phyloP scores from a whole-genome alignment of 2,113 vertebrate genomes.

The Saccopteryx bilineata region DNA sequence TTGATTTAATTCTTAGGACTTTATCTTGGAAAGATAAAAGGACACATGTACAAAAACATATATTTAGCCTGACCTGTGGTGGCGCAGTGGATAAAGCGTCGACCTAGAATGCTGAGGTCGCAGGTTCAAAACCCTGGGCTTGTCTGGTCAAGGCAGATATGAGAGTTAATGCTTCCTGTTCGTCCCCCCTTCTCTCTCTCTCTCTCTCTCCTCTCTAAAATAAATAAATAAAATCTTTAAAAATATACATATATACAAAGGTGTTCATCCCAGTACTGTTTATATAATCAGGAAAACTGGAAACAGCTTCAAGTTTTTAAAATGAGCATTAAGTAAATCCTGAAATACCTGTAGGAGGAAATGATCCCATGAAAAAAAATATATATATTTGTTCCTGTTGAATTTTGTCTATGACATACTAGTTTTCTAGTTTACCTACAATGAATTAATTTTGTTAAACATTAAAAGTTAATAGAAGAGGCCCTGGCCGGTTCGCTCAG shows the following conservation, averaged over 20 bases:
- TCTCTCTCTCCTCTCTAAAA: too few relatives aligned
- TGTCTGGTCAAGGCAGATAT: too few relatives aligned
- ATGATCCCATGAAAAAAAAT: not conserved
- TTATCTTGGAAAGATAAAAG: constrained; percentile 1
- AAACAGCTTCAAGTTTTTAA: not conserved
- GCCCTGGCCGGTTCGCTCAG: too few relatives aligned
- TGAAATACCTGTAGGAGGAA: not conserved
- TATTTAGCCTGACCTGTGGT: not conserved
- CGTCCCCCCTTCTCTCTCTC: too few relatives aligned
- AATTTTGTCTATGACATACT: not conserved
- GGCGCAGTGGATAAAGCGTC: too few relatives aligned
- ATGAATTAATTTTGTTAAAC: constrained; percentile 17
- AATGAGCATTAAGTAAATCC: constrained; percentile 28
- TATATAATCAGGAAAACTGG: not conserved
- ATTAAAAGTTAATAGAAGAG: not conserved
- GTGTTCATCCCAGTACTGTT: not conserved
- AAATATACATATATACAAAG: not conserved
- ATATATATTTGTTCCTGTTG: not conserved
- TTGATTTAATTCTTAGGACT: constrained; percentile 24
- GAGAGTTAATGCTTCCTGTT: too few relatives aligned
- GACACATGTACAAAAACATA: not conserved
- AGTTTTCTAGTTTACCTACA: not conserved
- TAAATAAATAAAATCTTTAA: not conserved
- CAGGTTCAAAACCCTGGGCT: too few relatives aligned
- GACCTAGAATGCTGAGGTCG: too few relatives aligned